Conservation (phyloP, 2,113 vertebrate genomes). For the Pica pica region DNA sequence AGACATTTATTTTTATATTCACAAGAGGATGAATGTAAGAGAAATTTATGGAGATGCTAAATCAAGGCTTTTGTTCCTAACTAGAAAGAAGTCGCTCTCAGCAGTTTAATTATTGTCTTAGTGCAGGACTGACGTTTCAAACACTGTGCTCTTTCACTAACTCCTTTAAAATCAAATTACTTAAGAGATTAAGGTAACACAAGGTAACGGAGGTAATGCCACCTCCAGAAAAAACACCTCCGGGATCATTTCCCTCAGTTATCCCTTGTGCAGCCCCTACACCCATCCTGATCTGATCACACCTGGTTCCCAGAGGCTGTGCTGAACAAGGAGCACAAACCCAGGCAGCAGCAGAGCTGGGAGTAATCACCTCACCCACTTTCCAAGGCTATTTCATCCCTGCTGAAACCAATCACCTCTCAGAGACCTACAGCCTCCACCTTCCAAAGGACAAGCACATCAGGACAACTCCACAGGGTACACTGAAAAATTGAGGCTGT, state of each 20-base stretch:
- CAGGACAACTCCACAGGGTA: background rate
- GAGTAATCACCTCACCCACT: background rate
- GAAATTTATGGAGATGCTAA: conserved; percentile 11
- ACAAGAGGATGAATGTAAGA: background rate
- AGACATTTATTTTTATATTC: conserved; percentile 43
- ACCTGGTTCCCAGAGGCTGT: background rate
- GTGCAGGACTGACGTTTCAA: background rate
- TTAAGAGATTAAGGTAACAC: background rate
- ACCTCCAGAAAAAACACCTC: background rate
- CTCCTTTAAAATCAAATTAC: background rate
- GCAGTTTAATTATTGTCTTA: background rate
- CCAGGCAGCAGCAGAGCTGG: background rate
- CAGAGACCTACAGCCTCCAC: background rate
- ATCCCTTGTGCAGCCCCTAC: background rate
- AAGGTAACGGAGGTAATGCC: background rate
- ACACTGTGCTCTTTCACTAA: background rate
- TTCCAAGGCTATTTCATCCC: background rate
- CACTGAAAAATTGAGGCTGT: conserved; percentile 49
- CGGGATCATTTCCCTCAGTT: background rate
- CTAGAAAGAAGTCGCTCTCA: background rate
- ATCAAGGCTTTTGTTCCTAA: conserved; percentile 35
- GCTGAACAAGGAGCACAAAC: background rate
- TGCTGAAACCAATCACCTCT: background rate
- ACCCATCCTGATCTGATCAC: background rate
- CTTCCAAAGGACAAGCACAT: background rate